Conservation (phyloP, 2,113 vertebrate genomes). For the Hemiprocne comata region DNA sequence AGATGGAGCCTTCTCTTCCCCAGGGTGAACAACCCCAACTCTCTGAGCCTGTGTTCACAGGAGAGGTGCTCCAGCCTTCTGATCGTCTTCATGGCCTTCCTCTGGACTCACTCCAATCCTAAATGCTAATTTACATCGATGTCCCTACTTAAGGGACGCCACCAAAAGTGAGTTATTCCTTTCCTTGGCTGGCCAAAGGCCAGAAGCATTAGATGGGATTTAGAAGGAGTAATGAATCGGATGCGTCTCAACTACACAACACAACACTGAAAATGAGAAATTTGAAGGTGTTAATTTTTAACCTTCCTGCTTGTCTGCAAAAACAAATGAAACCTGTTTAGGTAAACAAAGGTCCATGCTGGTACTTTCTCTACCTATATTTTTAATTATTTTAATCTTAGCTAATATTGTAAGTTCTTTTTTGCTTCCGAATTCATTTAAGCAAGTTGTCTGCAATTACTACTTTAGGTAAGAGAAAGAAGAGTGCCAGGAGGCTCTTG, state of each 20-base stretch:
- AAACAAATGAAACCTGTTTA: not conserved
- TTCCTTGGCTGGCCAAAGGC: not conserved
- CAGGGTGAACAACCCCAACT: no score
- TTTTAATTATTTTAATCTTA: not conserved
- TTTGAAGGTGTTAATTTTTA: not conserved
- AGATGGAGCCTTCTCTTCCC: no score
- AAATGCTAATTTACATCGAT: not conserved
- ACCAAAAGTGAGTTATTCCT: not conserved
- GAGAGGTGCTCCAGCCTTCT: no score
- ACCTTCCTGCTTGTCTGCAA: not conserved
- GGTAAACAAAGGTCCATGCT: not conserved
- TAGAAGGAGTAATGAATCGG: not conserved
- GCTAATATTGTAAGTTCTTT: not conserved
- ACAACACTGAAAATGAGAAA: not conserved
- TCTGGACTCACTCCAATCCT: not conserved
- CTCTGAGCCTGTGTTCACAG: no score
- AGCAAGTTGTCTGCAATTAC: not conserved
- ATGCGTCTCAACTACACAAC: not conserved
- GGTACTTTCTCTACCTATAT: not conserved
- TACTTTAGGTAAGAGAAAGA: not conserved
- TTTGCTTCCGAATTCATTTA: not conserved
- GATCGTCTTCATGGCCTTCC: no score
- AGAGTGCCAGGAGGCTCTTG: not conserved
- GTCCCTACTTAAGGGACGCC: not conserved
- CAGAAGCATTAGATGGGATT: not conserved